phyloP scores from a whole-genome alignment of 2,888 invertebrate species.

The Ornithoptera alexandrae region DNA sequence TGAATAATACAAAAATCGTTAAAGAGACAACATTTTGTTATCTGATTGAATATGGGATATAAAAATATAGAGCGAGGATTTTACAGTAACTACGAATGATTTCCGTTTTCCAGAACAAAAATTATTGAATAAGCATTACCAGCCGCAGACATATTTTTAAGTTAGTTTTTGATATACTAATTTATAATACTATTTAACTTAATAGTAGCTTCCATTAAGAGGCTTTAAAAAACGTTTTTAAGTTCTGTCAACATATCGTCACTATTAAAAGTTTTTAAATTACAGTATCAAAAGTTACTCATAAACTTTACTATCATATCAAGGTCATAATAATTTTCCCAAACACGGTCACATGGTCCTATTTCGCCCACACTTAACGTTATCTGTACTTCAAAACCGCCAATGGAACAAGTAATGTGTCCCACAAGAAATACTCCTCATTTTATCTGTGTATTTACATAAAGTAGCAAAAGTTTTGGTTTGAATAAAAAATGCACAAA shows the following conservation, averaged over 20 bases:
- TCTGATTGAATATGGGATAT: conserved; percentile 1
- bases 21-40: neutral
- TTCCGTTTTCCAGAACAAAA: neutral
- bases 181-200: neutral
- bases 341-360: conserved; percentile 63
- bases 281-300: neutral
- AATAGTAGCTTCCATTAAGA: no score
- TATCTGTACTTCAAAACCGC: conserved; percentile 60
- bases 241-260: neutral
- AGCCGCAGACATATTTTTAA: neutral
- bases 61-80: conserved; percentile 2
- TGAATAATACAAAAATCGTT: neutral
- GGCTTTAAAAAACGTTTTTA: no score
- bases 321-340: conserved; percentile 55
- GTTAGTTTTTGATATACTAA: neutral
- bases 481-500: conserved; percentile 17
- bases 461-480: conserved; percentile 30
- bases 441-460: conserved; percentile 43
- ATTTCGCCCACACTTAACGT: conserved; percentile 61
- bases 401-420: conserved; percentile 42
- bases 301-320: conserved; percentile 32
- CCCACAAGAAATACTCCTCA: conserved; percentile 43
- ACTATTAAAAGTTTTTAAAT: neutral
- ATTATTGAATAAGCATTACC: neutral
- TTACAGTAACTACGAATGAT: neutral